Base-by-base conservation (phyloP, 1,140 invertebrate genomes). In the Procambarus virginalis region DNA sequence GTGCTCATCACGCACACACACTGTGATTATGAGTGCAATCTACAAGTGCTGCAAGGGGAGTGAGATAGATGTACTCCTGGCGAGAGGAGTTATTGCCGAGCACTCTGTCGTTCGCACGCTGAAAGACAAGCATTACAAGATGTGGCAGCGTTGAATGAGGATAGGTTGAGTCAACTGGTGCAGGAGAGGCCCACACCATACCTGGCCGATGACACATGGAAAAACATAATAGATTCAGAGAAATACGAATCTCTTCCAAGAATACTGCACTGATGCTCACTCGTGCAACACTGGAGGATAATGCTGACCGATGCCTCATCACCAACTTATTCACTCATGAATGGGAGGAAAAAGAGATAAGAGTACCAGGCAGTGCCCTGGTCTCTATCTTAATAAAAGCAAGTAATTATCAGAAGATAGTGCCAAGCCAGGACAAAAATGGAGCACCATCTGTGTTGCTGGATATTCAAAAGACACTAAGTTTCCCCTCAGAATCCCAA, bases 31-130 rank as follows among this genome's bases (percentile, higher is more conserved):
- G 78, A 81, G 3, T 34, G 49, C 78, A 17, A 81, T 81, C 78
- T 81, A 81, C 78, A 81, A 81, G 78, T 55, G 49, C 17, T 81
- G 49, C 78, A 81, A 81, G 78, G 45, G 49, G 49, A 81, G 78
- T 81, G 78, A 81, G 49, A 12, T 3, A 81, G 75, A 45, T 17
- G 75, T n/a, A 22, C 1, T 77, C 34, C 12, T 77, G 75, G 78
- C 2, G 49, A 34, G 17, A 49, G 78, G 14, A 51, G 45, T 51
- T 81, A 55, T 81, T 81, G 78, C 78, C 78, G 78, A 49, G 45
- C 22, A 48, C 78, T 46, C 49, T 51, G 49, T 81, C 49, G 78
- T 17, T 17, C 17, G 34, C 49, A 14, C 34, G 17, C 34, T 81
- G 78, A 81, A 81, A 81, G 78, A 48, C 78, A 81, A 81, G 78